Conservation (phyloP, 2,888 invertebrate species). For the Chrysomela aeneicollis region DNA sequence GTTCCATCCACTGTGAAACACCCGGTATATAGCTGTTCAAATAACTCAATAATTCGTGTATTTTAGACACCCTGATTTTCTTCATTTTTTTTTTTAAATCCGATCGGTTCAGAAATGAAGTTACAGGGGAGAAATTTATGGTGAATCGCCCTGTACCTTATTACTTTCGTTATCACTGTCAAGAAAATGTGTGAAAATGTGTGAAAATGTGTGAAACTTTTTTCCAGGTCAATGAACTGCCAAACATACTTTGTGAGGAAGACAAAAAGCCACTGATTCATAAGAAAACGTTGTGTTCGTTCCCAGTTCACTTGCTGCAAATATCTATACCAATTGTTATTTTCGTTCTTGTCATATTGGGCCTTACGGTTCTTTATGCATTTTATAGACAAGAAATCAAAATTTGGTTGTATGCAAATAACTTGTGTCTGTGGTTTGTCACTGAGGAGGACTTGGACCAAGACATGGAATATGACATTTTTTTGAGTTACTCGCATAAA, state of each 20-base stretch:
- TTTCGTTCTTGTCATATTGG: constrained; percentile 52
- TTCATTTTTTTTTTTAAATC: too few relatives aligned
- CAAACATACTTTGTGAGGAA: constrained; percentile 47
- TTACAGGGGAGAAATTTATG: too few relatives aligned
- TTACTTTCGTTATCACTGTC: too few relatives aligned
- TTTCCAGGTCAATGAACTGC: constrained; percentile 1
- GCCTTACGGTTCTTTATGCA: constrained; percentile 61
- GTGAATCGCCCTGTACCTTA: too few relatives aligned
- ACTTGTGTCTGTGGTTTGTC: constrained; percentile 69
- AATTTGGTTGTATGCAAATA: constrained; percentile 71
- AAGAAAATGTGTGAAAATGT: too few relatives aligned
- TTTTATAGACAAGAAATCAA: constrained; percentile 69
- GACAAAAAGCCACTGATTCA: constrained; percentile 48
- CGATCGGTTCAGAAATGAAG: too few relatives aligned
- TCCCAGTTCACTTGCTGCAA: constrained; percentile 36
- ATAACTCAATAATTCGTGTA: too few relatives aligned
- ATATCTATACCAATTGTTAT: constrained; percentile 56
- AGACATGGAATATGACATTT: constrained; percentile 76
- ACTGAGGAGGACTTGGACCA: constrained; percentile 76
- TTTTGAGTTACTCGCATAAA: constrained; percentile 81
- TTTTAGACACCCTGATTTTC: too few relatives aligned
- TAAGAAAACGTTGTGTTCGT: constrained; percentile 52
- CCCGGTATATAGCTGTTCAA: too few relatives aligned
- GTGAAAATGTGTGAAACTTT: background rate
- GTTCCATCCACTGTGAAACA: too few relatives aligned